Evolutionary conservation across 2,797 vertebrate species (phyloP).

Genomic region (Pangasius djambal): DNA sequence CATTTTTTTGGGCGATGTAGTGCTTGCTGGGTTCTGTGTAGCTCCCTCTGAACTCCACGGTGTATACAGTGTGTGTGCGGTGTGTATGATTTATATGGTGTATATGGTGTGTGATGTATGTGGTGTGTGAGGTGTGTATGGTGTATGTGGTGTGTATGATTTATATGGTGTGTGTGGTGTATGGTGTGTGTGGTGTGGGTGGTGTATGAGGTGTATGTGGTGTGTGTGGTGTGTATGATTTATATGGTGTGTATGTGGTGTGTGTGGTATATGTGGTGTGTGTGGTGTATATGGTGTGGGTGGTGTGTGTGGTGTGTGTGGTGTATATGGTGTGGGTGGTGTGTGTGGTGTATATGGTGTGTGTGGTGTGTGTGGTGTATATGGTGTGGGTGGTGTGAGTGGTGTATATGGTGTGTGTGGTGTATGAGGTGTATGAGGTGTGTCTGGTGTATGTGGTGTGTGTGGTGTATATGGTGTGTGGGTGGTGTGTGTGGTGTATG

Average conservation of each 20-base stretch:
- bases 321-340: neutral
- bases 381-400: no score
- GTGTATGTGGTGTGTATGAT: neutral
- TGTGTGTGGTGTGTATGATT: neutral
- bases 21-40: slow-evolving; percentile 25
- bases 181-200: neutral
- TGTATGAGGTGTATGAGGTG: no score
- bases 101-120: neutral
- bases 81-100: neutral
- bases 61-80: neutral
- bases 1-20: slow-evolving; percentile 47
- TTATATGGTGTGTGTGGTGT: neutral
- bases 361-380: neutral
- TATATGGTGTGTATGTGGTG: neutral
- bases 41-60: neutral
- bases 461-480: no score
- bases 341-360: neutral
- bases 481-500: no score
- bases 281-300: neutral
- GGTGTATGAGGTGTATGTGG: neutral
- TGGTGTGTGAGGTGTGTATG: neutral
- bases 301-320: neutral
- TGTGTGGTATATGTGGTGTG: neutral
- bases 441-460: no score
- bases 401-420: no score